Evolutionary conservation across 1,140 invertebrate genomes (phyloP).

Genomic region (Heliconius hermathena): DNA sequence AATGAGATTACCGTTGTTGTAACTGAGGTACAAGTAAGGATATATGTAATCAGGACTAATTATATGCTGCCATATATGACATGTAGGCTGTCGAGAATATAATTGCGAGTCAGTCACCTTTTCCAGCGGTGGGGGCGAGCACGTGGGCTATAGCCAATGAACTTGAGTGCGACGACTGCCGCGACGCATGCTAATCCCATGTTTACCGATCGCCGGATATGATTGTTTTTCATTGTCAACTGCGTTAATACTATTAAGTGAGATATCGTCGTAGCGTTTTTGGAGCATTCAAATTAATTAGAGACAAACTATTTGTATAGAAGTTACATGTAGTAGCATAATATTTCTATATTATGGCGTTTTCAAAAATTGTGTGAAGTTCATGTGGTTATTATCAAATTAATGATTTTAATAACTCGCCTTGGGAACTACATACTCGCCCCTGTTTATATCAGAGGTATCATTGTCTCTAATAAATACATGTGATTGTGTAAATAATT

Average conservation of each 20-base stretch:
- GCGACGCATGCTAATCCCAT: conserved; percentile 41
- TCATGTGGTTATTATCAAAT: no score
- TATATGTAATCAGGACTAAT: conserved; percentile 25
- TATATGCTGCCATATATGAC: conserved; percentile 43
- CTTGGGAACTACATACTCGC: no score
- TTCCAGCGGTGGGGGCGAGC: conserved; percentile 57
- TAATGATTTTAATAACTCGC: no score
- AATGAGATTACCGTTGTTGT: neutral
- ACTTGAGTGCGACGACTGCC: conserved; percentile 62
- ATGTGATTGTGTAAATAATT: no score
- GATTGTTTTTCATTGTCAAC: conserved; percentile 14
- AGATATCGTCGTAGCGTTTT: neutral
- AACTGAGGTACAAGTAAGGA: conserved; percentile 6
- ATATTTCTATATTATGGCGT: no score
- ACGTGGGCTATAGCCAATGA: conserved; percentile 75
- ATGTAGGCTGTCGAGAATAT: conserved; percentile 38
- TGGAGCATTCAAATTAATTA: no score
- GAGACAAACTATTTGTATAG: no score
- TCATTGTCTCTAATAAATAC: no score
- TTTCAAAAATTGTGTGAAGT: no score
- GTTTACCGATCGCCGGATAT: conserved; percentile 30
- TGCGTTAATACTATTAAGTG: neutral
- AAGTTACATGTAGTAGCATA: no score
- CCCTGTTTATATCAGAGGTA: no score
- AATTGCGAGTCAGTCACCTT: conserved; percentile 67